These are phyloP conservation scores for Buphagus erythrorhynchus DNA, from an alignment of 2,797 vertebrate genomes.

Conservation along the genomic window DNA sequence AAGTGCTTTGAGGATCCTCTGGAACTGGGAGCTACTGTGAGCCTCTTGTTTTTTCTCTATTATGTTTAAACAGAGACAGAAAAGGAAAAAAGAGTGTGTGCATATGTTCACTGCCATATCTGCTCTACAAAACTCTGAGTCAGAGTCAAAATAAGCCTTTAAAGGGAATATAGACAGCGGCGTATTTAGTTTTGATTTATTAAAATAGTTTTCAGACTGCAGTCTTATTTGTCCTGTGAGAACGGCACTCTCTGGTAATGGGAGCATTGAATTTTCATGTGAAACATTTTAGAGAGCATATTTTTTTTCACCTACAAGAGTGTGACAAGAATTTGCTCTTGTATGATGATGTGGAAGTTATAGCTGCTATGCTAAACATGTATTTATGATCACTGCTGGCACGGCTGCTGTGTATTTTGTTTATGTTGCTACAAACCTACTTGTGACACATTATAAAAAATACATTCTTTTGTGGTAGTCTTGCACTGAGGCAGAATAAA, in stretches of 20 bases:
- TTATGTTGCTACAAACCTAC: slow-evolving; percentile 48
- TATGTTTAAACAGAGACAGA: neutral
- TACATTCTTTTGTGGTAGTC: slow-evolving; percentile 42
- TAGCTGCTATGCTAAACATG: slow-evolving; percentile 55
- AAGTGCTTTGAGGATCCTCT: neutral
- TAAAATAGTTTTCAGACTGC: slow-evolving; percentile 57
- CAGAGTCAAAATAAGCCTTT: slow-evolving; percentile 47
- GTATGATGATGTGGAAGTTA: slow-evolving; percentile 55
- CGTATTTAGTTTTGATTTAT: slow-evolving; percentile 65
- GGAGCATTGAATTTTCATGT: slow-evolving; percentile 59
- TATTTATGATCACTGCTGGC: slow-evolving; percentile 70
- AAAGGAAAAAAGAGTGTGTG: neutral
- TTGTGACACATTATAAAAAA: slow-evolving; percentile 64
- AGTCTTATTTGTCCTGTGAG: slow-evolving; percentile 62
- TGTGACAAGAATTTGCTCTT: slow-evolving; percentile 48
- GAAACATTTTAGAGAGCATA: slow-evolving; percentile 65
- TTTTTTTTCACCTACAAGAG: slow-evolving; percentile 45
- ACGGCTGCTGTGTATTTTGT: slow-evolving; percentile 37
- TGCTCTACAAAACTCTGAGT: neutral
- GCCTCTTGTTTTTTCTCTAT: neutral
- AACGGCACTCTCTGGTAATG: slow-evolving; percentile 41
- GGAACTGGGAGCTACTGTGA: neutral
- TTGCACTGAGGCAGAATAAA: slow-evolving; percentile 13
- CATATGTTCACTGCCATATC: neutral
- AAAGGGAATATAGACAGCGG: slow-evolving; percentile 28